These are phyloP conservation scores for Ametastegia equiseti DNA, from an alignment of 2,888 invertebrate genomes.

Conservation along the genomic window DNA sequence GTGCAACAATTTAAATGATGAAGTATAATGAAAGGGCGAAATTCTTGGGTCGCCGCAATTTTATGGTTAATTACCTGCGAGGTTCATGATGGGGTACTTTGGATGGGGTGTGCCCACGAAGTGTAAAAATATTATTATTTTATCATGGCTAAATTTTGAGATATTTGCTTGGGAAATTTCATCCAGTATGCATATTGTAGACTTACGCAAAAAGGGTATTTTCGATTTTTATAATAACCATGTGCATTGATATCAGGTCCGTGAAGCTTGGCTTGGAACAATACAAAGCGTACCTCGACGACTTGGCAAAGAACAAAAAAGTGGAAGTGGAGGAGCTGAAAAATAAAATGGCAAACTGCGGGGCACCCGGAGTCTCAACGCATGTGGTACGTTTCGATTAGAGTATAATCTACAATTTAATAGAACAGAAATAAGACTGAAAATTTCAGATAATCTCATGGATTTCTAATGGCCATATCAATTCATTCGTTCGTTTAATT, in stretches of 20 bases:
- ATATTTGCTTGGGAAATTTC: not conserved
- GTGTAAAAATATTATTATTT: not conserved
- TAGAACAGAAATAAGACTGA: not conserved
- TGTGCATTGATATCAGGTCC: slow-evolving; percentile 68
- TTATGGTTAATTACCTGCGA: too few species aligned
- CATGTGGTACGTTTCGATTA: slow-evolving; percentile 57
- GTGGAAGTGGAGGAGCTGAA: slow-evolving; percentile 88
- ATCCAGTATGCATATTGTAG: not conserved
- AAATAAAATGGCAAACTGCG: slow-evolving; percentile 87
- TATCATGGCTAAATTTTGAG: not conserved
- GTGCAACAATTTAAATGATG: too few species aligned
- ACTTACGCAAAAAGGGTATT: not conserved
- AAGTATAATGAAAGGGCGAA: too few species aligned
- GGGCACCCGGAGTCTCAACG: slow-evolving; percentile 83
- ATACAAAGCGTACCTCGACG: slow-evolving; percentile 91
- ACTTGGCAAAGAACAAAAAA: slow-evolving; percentile 90
- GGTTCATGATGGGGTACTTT: too few species aligned
- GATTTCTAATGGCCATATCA: not conserved
- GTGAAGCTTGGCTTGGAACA: slow-evolving; percentile 87
- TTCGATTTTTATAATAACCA: not conserved
- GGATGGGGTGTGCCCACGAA: too few species aligned
- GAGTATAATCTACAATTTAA: not conserved
- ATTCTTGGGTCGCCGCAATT: too few species aligned
- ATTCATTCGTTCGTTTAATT: not conserved
- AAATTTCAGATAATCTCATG: not conserved